Evolutionary conservation across 2,113 vertebrate species (phyloP), one percentile per base, ranked within the genome.

Genomic region (Carollia perspicillata): DNA sequence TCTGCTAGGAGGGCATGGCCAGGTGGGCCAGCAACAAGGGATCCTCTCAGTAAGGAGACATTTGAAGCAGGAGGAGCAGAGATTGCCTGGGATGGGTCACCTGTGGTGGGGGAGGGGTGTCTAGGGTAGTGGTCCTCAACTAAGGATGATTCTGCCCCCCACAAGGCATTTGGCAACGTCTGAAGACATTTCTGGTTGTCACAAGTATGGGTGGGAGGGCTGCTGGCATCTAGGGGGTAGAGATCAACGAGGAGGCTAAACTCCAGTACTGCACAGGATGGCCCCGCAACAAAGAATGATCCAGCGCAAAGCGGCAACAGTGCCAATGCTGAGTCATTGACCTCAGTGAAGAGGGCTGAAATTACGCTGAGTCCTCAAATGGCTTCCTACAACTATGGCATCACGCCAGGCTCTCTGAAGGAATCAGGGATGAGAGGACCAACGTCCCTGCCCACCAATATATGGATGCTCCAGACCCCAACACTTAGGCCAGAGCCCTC

Each of bases 211-310:
- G 37, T 11, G 11, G 22, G 4, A 47, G 55, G 10, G 44, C 37
- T 65, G 9, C 11, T 13, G 49, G 69, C 26, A 72, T 35, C 28
- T 26, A 26, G 37, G 8, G 10, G 42, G 26, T 10, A 18, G 53
- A 80, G 35, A 65, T 58, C 18, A 22, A 16, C 30, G 35, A 75
- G 30, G 66, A 18, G 44, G 47, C 79, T 65, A 17, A 68, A 42
- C 12, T 22, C 44, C 75, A 3, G 26, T 33, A 30, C 4, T 1
- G 5, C 40, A 20, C 30, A 0, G 47, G 23, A 16, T 0, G 4
- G 63, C 26, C 40, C 30, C 1, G 3, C 26, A 37, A 26, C 42
- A 72, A 84, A 87, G 35, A 23, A 37, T 1, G 0, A 13, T 10
- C 14, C 33, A 65, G 37, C 49, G 72, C n/a, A 0, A 47, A 30